Conservation (phyloP, 1,140 invertebrate species). For the Drosophila tani region DNA sequence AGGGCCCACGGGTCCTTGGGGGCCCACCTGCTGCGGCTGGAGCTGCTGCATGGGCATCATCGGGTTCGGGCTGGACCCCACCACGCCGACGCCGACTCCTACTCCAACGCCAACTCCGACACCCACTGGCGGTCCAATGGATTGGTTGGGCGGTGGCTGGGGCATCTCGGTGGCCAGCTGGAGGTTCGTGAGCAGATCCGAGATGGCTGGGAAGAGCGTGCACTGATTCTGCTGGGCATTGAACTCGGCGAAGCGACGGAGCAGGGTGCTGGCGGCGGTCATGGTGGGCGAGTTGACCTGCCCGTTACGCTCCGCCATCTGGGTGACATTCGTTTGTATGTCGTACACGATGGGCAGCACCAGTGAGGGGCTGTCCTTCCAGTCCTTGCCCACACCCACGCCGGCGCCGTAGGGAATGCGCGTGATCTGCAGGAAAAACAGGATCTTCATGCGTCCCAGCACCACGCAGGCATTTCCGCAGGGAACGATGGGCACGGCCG, state of each 20-base stretch:
- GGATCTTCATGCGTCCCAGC: conserved; percentile 93
- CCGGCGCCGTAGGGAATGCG: conserved; percentile 87
- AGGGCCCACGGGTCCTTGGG: conserved; percentile 63
- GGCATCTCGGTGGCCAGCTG: conserved; percentile 89
- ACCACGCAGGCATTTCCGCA: conserved; percentile 93
- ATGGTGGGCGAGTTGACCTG: conserved; percentile 87
- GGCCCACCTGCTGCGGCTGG: conserved; percentile 75
- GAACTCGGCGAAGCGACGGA: conserved; percentile 89
- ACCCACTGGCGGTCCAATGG: conserved; percentile 70
- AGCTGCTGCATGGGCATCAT: conserved; percentile 86
- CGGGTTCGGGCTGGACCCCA: conserved; percentile 86
- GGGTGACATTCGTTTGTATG: conserved; percentile 92
- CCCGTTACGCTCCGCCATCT: conserved; percentile 92
- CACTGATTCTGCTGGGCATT: conserved; percentile 90
- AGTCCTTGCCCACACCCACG: conserved; percentile 85
- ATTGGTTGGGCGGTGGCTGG: conserved; percentile 79
- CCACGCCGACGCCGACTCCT: conserved; percentile 65
- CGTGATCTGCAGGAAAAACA: conserved; percentile 96
- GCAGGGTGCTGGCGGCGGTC: conserved; percentile 88
- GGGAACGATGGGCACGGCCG: conserved; percentile 92
- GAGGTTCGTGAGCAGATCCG: conserved; percentile 93
- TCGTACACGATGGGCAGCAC: conserved; percentile 96
- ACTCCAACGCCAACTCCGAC: conserved; percentile 55
- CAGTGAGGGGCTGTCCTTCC: conserved; percentile 91
- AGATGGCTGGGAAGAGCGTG: conserved; percentile 94